phyloP scores from a whole-genome alignment of 2,888 invertebrate species.

The Himalopsyche anomala region DNA sequence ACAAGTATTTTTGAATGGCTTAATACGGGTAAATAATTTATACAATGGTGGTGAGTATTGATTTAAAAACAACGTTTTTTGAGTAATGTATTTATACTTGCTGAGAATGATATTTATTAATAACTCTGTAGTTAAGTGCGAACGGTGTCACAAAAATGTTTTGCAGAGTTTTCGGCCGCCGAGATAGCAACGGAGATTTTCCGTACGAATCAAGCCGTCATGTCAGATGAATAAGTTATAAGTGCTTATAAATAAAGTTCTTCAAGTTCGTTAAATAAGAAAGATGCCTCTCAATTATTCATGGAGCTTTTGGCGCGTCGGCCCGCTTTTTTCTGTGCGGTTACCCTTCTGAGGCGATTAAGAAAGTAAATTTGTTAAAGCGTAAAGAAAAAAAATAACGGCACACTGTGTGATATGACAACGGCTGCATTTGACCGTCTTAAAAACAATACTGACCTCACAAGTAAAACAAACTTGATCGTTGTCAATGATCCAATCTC shows the following conservation, averaged over 20 bases:
- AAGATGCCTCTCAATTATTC: conserved; percentile 58
- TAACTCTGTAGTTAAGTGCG: conserved; percentile 11
- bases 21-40: too few species aligned
- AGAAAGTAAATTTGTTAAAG: conserved; percentile 44
- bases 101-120: not conserved
- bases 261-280: conserved; percentile 59
- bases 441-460: not conserved
- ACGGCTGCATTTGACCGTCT: not conserved
- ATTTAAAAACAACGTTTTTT: too few species aligned
- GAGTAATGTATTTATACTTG: not conserved
- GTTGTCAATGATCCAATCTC: too few species aligned
- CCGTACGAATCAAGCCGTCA: conserved; percentile 49
- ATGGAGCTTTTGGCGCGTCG: conserved; percentile 55
- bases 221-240: conserved; percentile 61
- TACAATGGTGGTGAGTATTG: too few species aligned
- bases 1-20: too few species aligned
- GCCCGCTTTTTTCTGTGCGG: conserved; percentile 56
- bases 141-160: conserved; percentile 24
- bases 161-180: conserved; percentile 50
- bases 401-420: not conserved
- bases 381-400: not conserved
- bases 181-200: not conserved
- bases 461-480: too few species aligned
- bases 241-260: conserved; percentile 62
- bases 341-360: conserved; percentile 58